phyloP scores from a whole-genome alignment of 37 sponge, comb jelly and placozoan species.

The Axinella damicornis region DNA sequence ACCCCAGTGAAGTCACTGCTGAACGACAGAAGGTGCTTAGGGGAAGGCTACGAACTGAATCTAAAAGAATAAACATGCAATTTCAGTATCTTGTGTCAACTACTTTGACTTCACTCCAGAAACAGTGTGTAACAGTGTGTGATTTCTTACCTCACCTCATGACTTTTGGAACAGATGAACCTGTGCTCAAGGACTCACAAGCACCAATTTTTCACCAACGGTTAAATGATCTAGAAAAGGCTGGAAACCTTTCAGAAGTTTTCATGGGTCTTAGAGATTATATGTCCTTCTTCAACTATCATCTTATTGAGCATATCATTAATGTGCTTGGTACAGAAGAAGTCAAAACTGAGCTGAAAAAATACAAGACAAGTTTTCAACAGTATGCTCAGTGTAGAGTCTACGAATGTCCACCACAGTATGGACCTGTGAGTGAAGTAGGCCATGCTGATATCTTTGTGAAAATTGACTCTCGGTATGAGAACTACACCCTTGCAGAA shows the following conservation, averaged over 20 bases:
- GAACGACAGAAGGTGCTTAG: too few species aligned
- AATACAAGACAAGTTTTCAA: background rate
- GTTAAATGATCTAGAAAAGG: too few species aligned
- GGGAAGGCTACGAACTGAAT: too few species aligned
- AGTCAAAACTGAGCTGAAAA: background rate
- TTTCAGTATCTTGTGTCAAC: too few species aligned
- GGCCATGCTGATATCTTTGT: background rate
- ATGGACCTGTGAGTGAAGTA: background rate
- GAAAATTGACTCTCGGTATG: background rate
- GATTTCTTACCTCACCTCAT: too few species aligned
- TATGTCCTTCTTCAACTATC: slow-evolving; percentile 14
- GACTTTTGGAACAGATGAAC: too few species aligned
- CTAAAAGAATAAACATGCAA: too few species aligned
- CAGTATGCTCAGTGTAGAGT: slow-evolving; percentile 13
- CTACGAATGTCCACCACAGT: slow-evolving; percentile 8
- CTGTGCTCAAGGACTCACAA: too few species aligned
- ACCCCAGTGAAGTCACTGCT: too few species aligned
- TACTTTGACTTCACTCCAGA: background rate
- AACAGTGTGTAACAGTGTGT: background rate
- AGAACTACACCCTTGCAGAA: too few species aligned
- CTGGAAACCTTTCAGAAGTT: background rate
- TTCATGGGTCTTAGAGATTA: slow-evolving; percentile 4
- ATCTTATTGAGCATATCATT: slow-evolving; percentile 6
- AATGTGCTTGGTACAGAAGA: background rate
- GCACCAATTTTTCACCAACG: too few species aligned